Evolutionary conservation across 2,113 vertebrate species (phyloP).

Genomic region (Misgurnus mizolepis): DNA sequence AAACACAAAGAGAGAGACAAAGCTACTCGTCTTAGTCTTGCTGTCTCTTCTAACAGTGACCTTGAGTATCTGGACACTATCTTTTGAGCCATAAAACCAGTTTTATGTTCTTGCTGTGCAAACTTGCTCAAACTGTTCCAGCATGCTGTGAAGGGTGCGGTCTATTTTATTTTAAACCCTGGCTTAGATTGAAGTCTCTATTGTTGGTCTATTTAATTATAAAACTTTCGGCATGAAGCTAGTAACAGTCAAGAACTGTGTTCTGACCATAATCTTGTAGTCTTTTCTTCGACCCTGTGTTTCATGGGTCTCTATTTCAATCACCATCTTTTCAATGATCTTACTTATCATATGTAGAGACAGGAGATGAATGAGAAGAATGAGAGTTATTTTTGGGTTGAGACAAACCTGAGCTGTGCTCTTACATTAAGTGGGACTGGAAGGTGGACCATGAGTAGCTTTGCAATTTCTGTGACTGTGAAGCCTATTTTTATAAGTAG

Average conservation of each 20-base stretch:
- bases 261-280: not conserved
- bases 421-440: conserved; percentile 39
- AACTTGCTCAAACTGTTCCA: conserved; percentile 26
- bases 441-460: conserved; percentile 12
- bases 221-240: conserved; percentile 39
- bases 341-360: conserved; percentile 67
- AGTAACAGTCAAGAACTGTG: conserved; percentile 30
- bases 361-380: conserved; percentile 61
- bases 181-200: conserved; percentile 27
- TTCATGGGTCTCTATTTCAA: conserved; percentile 44
- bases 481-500: no score
- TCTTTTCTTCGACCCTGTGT: no score
- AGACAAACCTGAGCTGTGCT: conserved; percentile 63
- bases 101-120: conserved; percentile 57
- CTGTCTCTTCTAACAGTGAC: conserved; percentile 50
- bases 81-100: conserved; percentile 58
- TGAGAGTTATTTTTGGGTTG: conserved; percentile 56
- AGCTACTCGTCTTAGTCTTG: not conserved
- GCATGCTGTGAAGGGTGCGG: conserved; percentile 15
- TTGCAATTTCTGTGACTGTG: not conserved
- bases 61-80: conserved; percentile 55
- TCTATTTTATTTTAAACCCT: conserved; percentile 29
- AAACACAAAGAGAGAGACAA: not conserved
- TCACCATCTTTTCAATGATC: conserved; percentile 24
- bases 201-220: conserved; percentile 39